A percentile compares a stretch with the other conserved stretches of the same genome.
Conservation (phyloP, 1,140 invertebrate species). For the Drosophila nebulosa region DNA sequence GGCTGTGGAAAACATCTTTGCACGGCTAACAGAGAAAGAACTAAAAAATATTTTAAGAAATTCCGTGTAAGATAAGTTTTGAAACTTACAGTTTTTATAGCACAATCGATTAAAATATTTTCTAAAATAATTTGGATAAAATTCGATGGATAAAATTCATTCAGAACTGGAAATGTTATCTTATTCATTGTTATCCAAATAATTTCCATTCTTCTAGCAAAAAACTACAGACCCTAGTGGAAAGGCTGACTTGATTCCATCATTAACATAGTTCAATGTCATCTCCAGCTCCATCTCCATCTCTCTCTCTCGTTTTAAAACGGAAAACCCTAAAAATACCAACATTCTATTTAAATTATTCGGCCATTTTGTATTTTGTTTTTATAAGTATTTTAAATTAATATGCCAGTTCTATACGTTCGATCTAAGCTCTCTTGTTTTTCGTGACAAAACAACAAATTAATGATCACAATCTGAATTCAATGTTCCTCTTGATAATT, state of each 20-base stretch:
- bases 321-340: neutral
- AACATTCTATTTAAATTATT: neutral
- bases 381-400: conserved; percentile 1
- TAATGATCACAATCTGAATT: conserved; percentile 8
- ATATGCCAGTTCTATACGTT: neutral
- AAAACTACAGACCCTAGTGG: too few relatives aligned
- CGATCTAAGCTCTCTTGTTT: conserved; percentile 32
- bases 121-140: conserved; percentile 5
- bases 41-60: too few relatives aligned
- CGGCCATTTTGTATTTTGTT: neutral
- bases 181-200: too few relatives aligned
- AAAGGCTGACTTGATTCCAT: neutral
- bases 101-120: too few relatives aligned
- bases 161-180: too few relatives aligned
- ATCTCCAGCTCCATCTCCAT: neutral
- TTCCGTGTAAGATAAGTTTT: too few relatives aligned
- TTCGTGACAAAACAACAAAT: conserved; percentile 12
- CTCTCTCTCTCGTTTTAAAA: too few relatives aligned
- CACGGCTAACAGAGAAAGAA: too few relatives aligned
- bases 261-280: neutral
- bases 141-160: neutral
- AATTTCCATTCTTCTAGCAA: too few relatives aligned
- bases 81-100: too few relatives aligned
- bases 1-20: too few relatives aligned
- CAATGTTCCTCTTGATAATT: conserved; percentile 23